Evolutionary conservation across 2,888 invertebrate species (phyloP).

Genomic region (Gisinianus flammeolus): DNA sequence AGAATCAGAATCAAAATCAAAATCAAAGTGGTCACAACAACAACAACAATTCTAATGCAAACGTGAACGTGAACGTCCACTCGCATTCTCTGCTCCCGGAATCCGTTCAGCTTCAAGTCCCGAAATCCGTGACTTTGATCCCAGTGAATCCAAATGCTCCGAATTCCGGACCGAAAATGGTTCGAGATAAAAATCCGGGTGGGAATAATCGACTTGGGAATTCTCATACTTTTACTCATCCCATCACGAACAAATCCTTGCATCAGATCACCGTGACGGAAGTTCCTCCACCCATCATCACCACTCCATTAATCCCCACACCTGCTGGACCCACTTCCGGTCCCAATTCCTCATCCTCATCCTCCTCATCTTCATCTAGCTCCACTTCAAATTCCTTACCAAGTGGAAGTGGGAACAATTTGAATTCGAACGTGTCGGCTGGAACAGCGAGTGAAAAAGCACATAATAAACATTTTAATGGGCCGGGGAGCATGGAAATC

Average conservation of each 20-base stretch:
- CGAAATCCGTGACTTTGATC: constrained; percentile 59
- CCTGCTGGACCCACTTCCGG: background rate
- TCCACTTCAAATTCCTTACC: background rate
- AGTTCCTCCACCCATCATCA: constrained; percentile 56
- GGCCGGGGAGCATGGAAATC: constrained; percentile 59
- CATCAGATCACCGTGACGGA: constrained; percentile 59
- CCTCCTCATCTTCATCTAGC: background rate
- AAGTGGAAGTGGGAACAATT: background rate
- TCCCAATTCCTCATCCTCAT: background rate
- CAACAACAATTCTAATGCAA: background rate
- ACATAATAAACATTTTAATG: constrained; percentile 55
- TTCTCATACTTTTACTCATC: constrained; percentile 58
- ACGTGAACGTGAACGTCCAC: background rate
- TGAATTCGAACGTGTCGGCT: background rate
- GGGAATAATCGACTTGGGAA: constrained; percentile 4
- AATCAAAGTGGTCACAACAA: background rate
- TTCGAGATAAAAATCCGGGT: background rate
- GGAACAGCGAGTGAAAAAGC: constrained; percentile 36
- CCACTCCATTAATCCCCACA: background rate
- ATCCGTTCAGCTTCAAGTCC: constrained; percentile 58
- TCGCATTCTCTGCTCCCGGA: constrained; percentile 46
- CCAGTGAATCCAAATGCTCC: constrained; percentile 57
- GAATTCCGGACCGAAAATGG: constrained; percentile 3
- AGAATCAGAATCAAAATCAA: background rate
- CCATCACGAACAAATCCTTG: constrained; percentile 58